Conservation (phyloP, 2,113 vertebrate species). For the Helogale parvula region DNA sequence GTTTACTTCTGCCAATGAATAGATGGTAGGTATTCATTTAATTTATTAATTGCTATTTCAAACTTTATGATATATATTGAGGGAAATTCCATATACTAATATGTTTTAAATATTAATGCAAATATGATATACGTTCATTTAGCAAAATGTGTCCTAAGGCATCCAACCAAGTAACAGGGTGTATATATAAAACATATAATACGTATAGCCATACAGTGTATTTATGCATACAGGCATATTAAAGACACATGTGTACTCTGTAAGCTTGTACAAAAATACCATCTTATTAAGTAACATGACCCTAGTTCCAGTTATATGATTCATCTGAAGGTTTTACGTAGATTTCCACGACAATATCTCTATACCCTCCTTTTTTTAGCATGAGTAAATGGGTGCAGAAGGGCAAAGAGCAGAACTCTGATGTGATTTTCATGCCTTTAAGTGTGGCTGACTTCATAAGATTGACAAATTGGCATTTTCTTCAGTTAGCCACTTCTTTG, state of each 20-base stretch:
- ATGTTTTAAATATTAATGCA: neutral
- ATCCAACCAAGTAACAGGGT: neutral
- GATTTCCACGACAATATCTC: neutral
- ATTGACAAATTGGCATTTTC: conserved; percentile 34
- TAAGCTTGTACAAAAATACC: neutral
- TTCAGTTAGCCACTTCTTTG: conserved; percentile 11
- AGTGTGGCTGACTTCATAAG: neutral
- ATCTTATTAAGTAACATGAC: neutral
- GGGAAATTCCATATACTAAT: neutral
- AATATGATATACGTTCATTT: neutral
- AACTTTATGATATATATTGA: neutral
- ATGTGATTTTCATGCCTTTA: conserved; percentile 26
- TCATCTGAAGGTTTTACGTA: neutral
- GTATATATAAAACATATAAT: neutral
- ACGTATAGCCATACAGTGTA: neutral
- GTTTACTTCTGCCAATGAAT: neutral
- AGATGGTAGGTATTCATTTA: neutral
- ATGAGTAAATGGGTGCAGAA: neutral
- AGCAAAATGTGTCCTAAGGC: neutral
- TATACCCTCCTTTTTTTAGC: neutral
- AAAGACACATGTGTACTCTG: neutral
- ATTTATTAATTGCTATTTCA: conserved; percentile 11
- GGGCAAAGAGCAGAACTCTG: neutral
- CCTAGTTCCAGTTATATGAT: neutral
- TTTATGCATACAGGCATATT: neutral